Percentiles rank a stretch among this genome's conserved stretches.
phyloP scores from a whole-genome alignment of 2,888 invertebrate species.

The Eugnorisma glareosa region DNA sequence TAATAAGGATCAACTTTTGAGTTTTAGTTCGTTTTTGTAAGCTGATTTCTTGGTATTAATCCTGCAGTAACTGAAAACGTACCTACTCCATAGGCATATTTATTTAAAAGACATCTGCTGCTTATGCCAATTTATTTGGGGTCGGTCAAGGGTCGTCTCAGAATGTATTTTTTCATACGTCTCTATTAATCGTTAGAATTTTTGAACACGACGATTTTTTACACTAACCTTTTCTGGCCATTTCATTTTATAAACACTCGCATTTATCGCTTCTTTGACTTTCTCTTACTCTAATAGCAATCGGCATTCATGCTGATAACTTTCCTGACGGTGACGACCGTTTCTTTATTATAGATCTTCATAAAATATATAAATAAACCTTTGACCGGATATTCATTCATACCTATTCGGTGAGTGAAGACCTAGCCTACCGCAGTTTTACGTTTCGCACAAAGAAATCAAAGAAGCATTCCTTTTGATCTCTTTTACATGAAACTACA shows the following conservation, averaged over 20 bases:
- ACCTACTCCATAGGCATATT: not conserved
- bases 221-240: not conserved
- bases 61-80: not conserved
- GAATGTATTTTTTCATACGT: not conserved
- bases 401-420: not conserved
- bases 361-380: not conserved
- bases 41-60: conserved; percentile 1
- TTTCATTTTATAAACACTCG: not conserved
- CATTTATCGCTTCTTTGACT: not conserved
- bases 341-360: not conserved
- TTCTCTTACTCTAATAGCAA: not conserved
- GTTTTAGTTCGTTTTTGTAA: conserved; percentile 20
- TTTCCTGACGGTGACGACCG: not conserved
- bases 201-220: too few species aligned
- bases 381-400: conserved; percentile 14
- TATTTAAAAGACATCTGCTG: not conserved
- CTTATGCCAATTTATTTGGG: too few species aligned
- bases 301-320: not conserved
- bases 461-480: not conserved
- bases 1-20: not conserved
- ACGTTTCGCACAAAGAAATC: not conserved
- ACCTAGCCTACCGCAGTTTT: not conserved
- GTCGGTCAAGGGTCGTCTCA: too few species aligned
- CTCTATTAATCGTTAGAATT: not conserved
- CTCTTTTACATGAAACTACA: not conserved